A percentile compares a stretch with the other conserved stretches of the same genome.
Evolutionary conservation across 2,113 vertebrate species (phyloP).

Genomic region (Aptenodytes forsteri): DNA sequence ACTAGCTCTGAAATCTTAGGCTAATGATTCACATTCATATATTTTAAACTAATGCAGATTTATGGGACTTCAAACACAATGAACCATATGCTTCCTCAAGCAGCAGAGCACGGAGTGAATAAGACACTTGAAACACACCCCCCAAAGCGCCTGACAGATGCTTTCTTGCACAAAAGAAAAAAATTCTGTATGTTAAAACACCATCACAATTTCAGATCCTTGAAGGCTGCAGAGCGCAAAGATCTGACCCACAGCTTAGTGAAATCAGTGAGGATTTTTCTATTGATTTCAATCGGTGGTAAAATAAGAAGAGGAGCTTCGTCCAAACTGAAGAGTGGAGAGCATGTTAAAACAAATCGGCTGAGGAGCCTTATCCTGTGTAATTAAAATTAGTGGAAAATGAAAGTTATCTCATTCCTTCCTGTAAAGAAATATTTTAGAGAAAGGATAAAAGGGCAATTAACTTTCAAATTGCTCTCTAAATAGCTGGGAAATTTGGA

Average conservation of each 20-base stretch:
- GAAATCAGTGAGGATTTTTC: neutral
- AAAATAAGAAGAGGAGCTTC: neutral
- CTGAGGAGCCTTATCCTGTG: neutral
- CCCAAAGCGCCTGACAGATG: neutral
- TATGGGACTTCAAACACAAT: conserved; percentile 61
- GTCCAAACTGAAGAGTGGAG: neutral
- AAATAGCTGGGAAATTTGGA: neutral
- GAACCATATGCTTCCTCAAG: conserved; percentile 12
- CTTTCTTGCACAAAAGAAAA: neutral
- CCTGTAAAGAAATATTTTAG: neutral
- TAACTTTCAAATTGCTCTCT: neutral
- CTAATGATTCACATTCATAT: conserved; percentile 52
- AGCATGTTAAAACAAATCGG: neutral
- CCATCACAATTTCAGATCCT: neutral
- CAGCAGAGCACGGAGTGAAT: neutral
- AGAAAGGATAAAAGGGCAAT: neutral
- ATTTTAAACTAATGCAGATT: conserved; percentile 68
- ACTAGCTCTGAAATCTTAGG: conserved; percentile 38
- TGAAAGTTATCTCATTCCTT: neutral
- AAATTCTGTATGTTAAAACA: neutral
- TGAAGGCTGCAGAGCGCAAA: neutral
- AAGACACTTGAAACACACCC: neutral
- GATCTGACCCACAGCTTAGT: neutral
- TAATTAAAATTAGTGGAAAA: neutral
- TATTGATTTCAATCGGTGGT: neutral